These are phyloP conservation scores for Ctenochaetus hawaiiensis DNA, from an alignment of 2,797 vertebrate species.

Conservation along the genomic window DNA sequence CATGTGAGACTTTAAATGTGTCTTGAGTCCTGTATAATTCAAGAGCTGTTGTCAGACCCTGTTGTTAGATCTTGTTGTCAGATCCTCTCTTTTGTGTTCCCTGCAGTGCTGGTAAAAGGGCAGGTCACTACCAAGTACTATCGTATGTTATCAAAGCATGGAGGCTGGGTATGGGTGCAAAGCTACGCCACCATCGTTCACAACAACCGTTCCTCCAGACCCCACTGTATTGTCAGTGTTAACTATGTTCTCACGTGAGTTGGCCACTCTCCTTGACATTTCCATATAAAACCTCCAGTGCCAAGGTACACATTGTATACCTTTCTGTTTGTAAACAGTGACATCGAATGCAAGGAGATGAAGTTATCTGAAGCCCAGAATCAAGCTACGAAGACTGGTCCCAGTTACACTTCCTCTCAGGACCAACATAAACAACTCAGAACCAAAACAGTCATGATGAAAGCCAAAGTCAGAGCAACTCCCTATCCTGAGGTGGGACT, in stretches of 20 bases:
- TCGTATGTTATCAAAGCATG: constrained; percentile 93
- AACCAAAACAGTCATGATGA: constrained; percentile 89
- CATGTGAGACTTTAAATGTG: background rate
- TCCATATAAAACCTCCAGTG: background rate
- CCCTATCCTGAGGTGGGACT: constrained; percentile 91
- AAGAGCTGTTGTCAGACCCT: background rate
- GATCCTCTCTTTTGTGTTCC: constrained; percentile 2
- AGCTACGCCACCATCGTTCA: constrained; percentile 97
- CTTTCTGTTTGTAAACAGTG: constrained; percentile 81
- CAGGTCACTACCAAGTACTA: constrained; percentile 98
- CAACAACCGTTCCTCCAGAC: constrained; percentile 95
- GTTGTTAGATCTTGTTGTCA: background rate
- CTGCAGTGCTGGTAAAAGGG: constrained; percentile 94
- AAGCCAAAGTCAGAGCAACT: constrained; percentile 87
- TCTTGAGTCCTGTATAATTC: background rate
- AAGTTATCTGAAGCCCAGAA: constrained; percentile 93
- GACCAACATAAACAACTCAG: constrained; percentile 90
- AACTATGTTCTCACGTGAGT: constrained; percentile 99
- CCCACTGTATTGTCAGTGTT: constrained; percentile 97
- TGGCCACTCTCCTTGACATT: no score
- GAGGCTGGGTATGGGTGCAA: constrained; percentile 98
- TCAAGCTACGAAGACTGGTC: constrained; percentile 81
- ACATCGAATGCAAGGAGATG: constrained; percentile 92
- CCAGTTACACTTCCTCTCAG: constrained; percentile 86
- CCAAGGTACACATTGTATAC: background rate